These are phyloP conservation scores for Egretta garzetta DNA, from an alignment of 2,113 vertebrate species.

Conservation along the genomic window DNA sequence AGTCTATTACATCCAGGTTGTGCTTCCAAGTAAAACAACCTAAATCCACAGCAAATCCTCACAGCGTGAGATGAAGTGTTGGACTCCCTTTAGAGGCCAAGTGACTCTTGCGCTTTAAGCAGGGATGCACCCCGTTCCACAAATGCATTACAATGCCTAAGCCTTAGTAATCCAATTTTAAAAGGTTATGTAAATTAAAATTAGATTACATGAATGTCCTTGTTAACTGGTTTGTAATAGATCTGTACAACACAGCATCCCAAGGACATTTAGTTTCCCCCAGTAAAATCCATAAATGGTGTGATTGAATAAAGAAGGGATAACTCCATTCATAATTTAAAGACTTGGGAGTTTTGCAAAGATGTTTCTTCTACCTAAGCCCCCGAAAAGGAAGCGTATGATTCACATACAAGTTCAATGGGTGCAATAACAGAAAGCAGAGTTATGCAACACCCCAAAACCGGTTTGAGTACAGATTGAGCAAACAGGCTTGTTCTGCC, in stretches of 20 bases:
- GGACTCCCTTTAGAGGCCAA: background rate
- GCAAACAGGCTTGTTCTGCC: background rate
- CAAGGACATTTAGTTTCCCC: background rate
- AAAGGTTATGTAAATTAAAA: conserved; percentile 22
- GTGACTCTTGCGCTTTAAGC: background rate
- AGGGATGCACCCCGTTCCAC: background rate
- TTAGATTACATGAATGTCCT: background rate
- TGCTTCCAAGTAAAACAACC: background rate
- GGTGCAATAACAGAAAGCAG: background rate
- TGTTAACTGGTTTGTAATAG: conserved; percentile 2
- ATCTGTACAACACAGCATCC: background rate
- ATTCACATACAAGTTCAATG: background rate
- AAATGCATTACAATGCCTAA: background rate
- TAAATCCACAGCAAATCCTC: background rate
- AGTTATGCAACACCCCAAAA: background rate
- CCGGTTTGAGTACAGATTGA: background rate
- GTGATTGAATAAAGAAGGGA: background rate
- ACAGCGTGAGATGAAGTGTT: background rate
- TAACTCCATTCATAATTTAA: background rate
- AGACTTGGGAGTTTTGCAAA: background rate
- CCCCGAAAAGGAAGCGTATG: background rate
- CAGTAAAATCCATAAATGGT: background rate
- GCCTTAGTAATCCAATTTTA: background rate
- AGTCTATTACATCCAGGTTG: background rate
- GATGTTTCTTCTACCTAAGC: background rate